Evolutionary conservation across 2,888 invertebrate genomes (phyloP).

Genomic region (Drosophila nr. perissopoda): DNA sequence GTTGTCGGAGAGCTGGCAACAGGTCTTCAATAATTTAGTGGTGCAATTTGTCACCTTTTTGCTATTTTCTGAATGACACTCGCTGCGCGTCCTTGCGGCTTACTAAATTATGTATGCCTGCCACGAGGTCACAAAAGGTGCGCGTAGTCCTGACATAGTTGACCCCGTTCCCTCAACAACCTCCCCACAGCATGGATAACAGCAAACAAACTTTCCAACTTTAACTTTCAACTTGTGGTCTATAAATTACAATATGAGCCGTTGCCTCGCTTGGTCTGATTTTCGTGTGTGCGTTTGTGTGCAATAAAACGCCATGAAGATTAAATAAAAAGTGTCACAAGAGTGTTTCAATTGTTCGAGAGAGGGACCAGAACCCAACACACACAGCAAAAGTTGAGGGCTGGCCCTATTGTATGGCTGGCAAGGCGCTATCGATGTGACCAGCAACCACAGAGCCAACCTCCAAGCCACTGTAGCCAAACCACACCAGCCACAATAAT

Average conservation of each 20-base stretch:
- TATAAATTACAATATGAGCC: constrained; percentile 77
- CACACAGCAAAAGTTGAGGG: constrained; percentile 38
- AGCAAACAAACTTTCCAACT: constrained; percentile 44
- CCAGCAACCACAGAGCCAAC: constrained; percentile 5
- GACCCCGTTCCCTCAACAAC: background rate
- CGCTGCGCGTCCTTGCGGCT: constrained; percentile 47
- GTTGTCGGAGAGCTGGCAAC: background rate
- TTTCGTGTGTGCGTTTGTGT: constrained; percentile 13
- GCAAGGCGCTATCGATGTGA: constrained; percentile 16
- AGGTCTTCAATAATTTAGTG: constrained; percentile 25
- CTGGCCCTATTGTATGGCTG: constrained; percentile 48
- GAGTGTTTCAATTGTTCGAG: constrained; percentile 77
- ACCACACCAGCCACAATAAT: constrained; percentile 39
- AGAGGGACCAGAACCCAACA: constrained; percentile 12
- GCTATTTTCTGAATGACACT: constrained; percentile 26
- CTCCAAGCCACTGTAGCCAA: background rate
- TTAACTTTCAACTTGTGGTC: constrained; percentile 60
- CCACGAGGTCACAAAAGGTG: constrained; percentile 52
- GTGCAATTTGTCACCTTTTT: constrained; percentile 1
- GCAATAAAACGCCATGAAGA: constrained; percentile 72
- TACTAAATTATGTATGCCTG: constrained; percentile 72
- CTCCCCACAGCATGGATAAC: background rate
- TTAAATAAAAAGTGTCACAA: constrained; percentile 78
- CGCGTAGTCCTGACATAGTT: constrained; percentile 24
- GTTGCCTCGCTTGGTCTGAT: constrained; percentile 23